Base-by-base conservation (phyloP, 2,797 vertebrate species). In the Ammospiza maritima region DNA sequence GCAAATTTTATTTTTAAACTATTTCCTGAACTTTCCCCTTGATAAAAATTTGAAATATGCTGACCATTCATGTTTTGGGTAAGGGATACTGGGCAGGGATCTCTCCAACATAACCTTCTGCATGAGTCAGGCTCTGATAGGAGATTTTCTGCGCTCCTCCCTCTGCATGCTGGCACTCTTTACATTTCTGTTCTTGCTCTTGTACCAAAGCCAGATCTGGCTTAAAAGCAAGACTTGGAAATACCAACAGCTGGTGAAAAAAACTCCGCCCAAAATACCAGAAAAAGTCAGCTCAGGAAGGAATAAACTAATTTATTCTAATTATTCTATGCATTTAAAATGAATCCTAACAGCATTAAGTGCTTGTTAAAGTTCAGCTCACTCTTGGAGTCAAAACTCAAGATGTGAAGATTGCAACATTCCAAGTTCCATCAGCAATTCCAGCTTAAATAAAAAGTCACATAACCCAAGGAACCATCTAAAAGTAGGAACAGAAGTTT, bases 71-170 rank as follows among this genome's bases (percentile, higher is more conserved):
- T 45, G 48, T 75, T 90, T 25, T 27, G 69, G 61, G 34, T 51
- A 72, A 88, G 61, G 75, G 62, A 64, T 27, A 75, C 27, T 21
- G 47, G 71, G 61, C 83, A 75, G 54, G 38, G 48, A 10, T 67
- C 48, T 77, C 70, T 89, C 85, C 82, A 88, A 19, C 34, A 57
- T 16, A 86, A 83, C 88, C 72, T 58, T 58, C 65, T 65, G 62
- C 47, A 64, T 95, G 93, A 96, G 79, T 92, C 89, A 95, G 82
- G 69, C 72, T 75, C 44, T 75, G 69, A 78, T 42, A 92, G 4
- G 89, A 82, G 82, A 75, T 80, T 92, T 85, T 83, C 70, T 92
- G 38, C 1, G 60, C 60, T 91, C 85, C 92, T 96, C 94, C 92
- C 85, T 88, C 73, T 64, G 70, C 66, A 14, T 10, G 12, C 70